Percentiles rank a stretch among this genome's conserved stretches.
Conservation (phyloP, 2,888 invertebrate genomes). For the Cosmia trapezina region DNA sequence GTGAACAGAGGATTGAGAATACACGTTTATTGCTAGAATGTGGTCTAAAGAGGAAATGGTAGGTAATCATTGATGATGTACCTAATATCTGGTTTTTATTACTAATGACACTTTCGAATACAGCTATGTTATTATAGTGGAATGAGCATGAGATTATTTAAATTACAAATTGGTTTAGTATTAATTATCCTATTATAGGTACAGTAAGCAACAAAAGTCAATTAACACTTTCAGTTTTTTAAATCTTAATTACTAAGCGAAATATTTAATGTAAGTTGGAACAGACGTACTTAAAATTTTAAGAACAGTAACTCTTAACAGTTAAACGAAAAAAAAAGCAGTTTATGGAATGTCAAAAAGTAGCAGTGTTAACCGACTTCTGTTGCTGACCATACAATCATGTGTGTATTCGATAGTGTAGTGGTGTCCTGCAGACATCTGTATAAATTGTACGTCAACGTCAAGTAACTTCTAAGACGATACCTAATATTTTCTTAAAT, state of each 20-base stretch:
- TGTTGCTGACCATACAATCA: not conserved
- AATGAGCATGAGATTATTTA: slow-evolving; percentile 9
- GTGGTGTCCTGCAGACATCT: not conserved
- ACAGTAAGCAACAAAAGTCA: no score
- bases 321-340: no score
- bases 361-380: no score
- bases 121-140: not conserved
- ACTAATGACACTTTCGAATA: slow-evolving; percentile 14
- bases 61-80: slow-evolving; percentile 33
- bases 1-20: slow-evolving; percentile 4
- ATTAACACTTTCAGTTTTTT: no score
- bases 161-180: not conserved
- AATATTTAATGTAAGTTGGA: no score
- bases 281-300: no score
- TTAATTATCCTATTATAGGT: not conserved
- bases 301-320: no score
- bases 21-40: slow-evolving; percentile 14
- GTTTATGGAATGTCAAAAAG: no score
- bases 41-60: slow-evolving; percentile 22
- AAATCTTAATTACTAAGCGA: no score
- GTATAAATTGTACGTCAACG: not conserved
- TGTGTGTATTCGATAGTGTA: not conserved
- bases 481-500: not conserved
- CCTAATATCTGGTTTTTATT: slow-evolving; percentile 17
- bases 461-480: not conserved